Conservation (phyloP, 1,140 invertebrate genomes). For the Latrodectus geometricus region DNA sequence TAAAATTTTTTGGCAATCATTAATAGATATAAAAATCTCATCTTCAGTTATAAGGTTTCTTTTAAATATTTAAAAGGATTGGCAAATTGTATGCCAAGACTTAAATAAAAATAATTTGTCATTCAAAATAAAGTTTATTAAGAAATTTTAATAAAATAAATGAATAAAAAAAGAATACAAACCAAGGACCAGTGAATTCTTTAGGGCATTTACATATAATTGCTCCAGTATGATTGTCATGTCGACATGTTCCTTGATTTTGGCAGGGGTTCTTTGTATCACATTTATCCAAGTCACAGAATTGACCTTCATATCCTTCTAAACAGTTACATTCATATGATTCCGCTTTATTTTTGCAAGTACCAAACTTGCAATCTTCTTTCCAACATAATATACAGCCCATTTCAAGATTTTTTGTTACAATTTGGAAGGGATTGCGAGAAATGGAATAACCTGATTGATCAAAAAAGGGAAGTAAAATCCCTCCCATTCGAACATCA, state of each 20-base stretch:
- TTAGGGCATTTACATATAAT: slow-evolving; percentile 76
- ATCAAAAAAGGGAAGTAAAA: slow-evolving; percentile 88
- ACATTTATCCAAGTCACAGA: slow-evolving; percentile 79
- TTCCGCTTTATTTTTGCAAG: slow-evolving; percentile 79
- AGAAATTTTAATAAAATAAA: neutral
- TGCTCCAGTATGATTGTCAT: slow-evolving; percentile 67
- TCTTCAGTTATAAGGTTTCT: too few relatives aligned
- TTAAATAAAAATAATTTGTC: neutral
- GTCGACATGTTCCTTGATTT: slow-evolving; percentile 87
- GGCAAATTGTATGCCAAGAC: too few relatives aligned
- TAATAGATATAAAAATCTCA: too few relatives aligned
- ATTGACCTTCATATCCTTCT: slow-evolving; percentile 80
- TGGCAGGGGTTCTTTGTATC: slow-evolving; percentile 70
- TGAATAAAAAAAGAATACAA: slow-evolving; percentile 1
- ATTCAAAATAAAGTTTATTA: neutral
- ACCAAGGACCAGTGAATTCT: slow-evolving; percentile 53
- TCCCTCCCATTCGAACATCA: slow-evolving; percentile 85
- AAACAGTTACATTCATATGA: slow-evolving; percentile 87
- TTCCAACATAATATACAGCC: slow-evolving; percentile 86
- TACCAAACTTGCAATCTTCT: slow-evolving; percentile 84
- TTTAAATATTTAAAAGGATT: too few relatives aligned
- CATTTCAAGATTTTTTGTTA: slow-evolving; percentile 62
- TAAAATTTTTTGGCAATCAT: too few relatives aligned
- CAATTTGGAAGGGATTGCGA: slow-evolving; percentile 28
- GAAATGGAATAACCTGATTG: neutral